A percentile compares a stretch with the other conserved stretches of the same genome.
Conservation (phyloP, 2,113 vertebrate genomes). For the Xyrauchen texanus region DNA sequence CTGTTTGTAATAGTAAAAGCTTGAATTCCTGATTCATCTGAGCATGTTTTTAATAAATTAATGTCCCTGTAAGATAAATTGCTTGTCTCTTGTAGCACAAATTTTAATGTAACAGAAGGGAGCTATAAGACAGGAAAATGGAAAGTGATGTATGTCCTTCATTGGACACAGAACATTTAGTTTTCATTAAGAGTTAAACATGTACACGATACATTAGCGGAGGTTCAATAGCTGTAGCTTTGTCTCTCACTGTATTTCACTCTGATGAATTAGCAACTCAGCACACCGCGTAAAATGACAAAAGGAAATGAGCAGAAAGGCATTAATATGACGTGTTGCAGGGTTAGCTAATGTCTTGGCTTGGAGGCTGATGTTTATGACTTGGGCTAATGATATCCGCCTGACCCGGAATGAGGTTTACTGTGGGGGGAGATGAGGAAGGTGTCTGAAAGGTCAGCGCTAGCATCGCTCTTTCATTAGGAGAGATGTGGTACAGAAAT, state of each 20-base stretch:
- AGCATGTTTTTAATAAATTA: conserved; percentile 35
- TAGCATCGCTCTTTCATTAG: conserved; percentile 65
- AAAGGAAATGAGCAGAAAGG: conserved; percentile 56
- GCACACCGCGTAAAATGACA: conserved; percentile 55
- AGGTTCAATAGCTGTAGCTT: conserved; percentile 66
- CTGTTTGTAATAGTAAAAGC: background rate
- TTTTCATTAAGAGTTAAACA: conserved; percentile 84
- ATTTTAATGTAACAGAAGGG: conserved; percentile 54
- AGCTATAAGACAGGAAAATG: conserved; percentile 57
- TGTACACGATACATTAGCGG: conserved; percentile 78
- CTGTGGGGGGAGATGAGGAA: conserved; percentile 49
- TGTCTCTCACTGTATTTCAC: conserved; percentile 66
- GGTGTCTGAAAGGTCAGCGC: conserved; percentile 65
- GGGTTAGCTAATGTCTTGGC: conserved; percentile 67
- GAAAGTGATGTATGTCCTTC: conserved; percentile 76
- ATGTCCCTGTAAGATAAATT: conserved; percentile 14
- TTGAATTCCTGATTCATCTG: conserved; percentile 1
- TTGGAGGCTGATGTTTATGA: conserved; percentile 68
- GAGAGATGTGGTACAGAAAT: conserved; percentile 63
- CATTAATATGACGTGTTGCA: conserved; percentile 66
- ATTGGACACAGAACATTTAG: conserved; percentile 82
- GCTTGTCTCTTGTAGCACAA: conserved; percentile 1
- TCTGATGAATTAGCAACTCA: conserved; percentile 74
- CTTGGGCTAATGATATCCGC: conserved; percentile 64
- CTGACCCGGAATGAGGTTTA: conserved; percentile 48